Evolutionary conservation across 2,888 invertebrate species (phyloP).

Genomic region (Corbicula japonica): DNA sequence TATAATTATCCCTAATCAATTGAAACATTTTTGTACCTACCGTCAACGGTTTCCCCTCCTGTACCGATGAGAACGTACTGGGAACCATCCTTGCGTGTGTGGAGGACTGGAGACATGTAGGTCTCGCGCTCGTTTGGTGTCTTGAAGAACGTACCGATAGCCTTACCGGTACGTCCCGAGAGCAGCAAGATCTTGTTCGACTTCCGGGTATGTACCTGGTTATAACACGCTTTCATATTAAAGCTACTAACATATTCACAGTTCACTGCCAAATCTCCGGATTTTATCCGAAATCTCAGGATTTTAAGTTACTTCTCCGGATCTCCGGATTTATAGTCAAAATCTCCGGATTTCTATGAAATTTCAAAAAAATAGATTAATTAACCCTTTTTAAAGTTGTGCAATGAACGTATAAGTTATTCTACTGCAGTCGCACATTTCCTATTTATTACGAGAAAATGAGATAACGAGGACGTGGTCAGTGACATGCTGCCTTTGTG

Average conservation of each 20-base stretch:
- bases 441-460: too few species aligned
- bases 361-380: too few species aligned
- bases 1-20: neutral
- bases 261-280: too few species aligned
- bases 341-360: too few species aligned
- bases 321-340: too few species aligned
- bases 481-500: too few species aligned
- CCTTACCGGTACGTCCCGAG: constrained; percentile 78
- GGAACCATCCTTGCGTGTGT: constrained; percentile 75
- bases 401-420: too few species aligned
- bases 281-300: too few species aligned
- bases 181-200: constrained; percentile 79
- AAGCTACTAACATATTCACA: neutral
- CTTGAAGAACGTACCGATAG: constrained; percentile 76
- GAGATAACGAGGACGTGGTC: too few species aligned
- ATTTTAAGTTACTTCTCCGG: too few species aligned
- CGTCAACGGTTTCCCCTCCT: constrained; percentile 82
- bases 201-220: constrained; percentile 70
- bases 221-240: neutral
- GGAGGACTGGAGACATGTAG: constrained; percentile 83
- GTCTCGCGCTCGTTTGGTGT: constrained; percentile 79
- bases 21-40: constrained; percentile 53
- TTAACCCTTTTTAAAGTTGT: too few species aligned
- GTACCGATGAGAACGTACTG: constrained; percentile 81
- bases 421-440: too few species aligned